Percentiles rank a stretch among this genome's conserved stretches.
These are phyloP conservation scores for Heliconius erato DNA, from an alignment of 2,888 invertebrate species.

Conservation along the genomic window DNA sequence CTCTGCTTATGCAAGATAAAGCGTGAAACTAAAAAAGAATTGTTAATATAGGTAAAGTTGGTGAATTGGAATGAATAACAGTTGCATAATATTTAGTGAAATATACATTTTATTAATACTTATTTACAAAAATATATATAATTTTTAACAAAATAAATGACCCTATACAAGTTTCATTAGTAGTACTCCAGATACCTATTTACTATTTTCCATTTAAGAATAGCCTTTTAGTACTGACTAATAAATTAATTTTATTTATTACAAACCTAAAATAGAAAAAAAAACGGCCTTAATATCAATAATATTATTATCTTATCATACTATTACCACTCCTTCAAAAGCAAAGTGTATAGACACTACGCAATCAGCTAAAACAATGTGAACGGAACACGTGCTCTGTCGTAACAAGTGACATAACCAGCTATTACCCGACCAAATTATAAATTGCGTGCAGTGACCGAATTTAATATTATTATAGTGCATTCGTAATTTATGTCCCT, in stretches of 20 bases:
- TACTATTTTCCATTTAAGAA: neutral
- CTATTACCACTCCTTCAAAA: slow-evolving; percentile 8
- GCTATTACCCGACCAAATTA: slow-evolving; percentile 44
- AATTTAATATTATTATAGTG: slow-evolving; percentile 37
- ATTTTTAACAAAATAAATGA: too few species aligned
- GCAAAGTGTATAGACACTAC: slow-evolving; percentile 37
- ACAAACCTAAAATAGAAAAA: neutral
- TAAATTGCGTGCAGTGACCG: slow-evolving; percentile 38
- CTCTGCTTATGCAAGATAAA: too few species aligned
- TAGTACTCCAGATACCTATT: too few species aligned
- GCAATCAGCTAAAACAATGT: slow-evolving; percentile 48
- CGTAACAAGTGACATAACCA: slow-evolving; percentile 47
- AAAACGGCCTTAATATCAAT: neutral
- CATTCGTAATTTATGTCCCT: slow-evolving; percentile 39
- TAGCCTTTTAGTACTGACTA: neutral
- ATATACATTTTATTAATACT: too few species aligned
- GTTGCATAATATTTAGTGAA: too few species aligned
- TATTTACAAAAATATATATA: too few species aligned
- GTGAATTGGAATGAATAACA: too few species aligned
- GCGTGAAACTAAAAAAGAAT: too few species aligned
- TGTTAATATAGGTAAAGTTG: too few species aligned
- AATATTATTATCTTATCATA: neutral
- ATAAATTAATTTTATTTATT: neutral
- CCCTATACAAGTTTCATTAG: too few species aligned
- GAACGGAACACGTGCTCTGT: slow-evolving; percentile 49